Conservation (phyloP, 37 sponge, comb jelly and placozoan species). For the Theonella swinhoei region DNA sequence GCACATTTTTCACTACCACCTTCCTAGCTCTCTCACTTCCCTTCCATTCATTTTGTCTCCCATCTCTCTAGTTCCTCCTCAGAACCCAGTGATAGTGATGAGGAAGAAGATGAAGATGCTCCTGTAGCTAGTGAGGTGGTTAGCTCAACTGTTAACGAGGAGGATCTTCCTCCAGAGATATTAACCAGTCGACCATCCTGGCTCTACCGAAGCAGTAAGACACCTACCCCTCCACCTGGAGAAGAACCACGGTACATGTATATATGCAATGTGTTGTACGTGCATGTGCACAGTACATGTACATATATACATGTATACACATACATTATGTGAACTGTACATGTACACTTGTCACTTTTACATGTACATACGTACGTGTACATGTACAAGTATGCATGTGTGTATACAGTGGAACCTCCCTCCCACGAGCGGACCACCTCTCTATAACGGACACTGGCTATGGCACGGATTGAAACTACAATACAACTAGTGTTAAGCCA, state of each 20-base stretch:
- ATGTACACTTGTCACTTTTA: too few relatives aligned
- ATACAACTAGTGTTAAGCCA: too few relatives aligned
- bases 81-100: not conserved
- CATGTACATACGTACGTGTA: too few relatives aligned
- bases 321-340: not conserved
- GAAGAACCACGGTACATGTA: slow-evolving; percentile 1
- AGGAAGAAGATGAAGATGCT: not conserved
- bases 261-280: not conserved
- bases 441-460: too few relatives aligned
- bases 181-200: slow-evolving; percentile 35
- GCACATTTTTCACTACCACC: not conserved
- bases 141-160: slow-evolving; percentile 23
- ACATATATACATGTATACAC: not conserved
- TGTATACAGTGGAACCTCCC: too few relatives aligned
- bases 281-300: not conserved
- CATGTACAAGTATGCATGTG: too few relatives aligned
- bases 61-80: not conserved
- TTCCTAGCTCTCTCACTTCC: not conserved
- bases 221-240: slow-evolving; percentile 41
- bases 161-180: slow-evolving; percentile 47
- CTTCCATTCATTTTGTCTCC: too few relatives aligned
- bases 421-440: too few relatives aligned
- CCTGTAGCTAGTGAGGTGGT: slow-evolving; percentile 4
- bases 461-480: too few relatives aligned
- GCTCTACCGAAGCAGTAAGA: slow-evolving; percentile 66